Conservation (phyloP, 2,797 vertebrate genomes). For the Alcedo atthis region DNA sequence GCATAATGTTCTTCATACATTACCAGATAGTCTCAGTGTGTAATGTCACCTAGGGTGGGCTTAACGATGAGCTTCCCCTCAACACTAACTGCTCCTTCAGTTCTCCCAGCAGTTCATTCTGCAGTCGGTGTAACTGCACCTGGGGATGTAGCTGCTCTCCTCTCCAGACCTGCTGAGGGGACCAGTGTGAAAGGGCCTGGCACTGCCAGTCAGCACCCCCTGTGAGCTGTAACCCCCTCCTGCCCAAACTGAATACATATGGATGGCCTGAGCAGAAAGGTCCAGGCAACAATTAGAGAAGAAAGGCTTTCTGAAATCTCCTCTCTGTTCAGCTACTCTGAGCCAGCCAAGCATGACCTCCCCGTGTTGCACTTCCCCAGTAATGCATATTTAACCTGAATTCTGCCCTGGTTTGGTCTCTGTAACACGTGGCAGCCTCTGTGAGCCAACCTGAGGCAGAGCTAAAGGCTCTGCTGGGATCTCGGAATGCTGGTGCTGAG, state of each 20-base stretch:
- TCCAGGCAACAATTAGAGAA: slow-evolving; percentile 21
- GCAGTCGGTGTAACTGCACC: not conserved
- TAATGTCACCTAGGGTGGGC: not conserved
- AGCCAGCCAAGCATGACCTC: slow-evolving; percentile 29
- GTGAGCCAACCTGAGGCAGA: not conserved
- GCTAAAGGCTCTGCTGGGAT: not conserved
- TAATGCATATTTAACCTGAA: slow-evolving; percentile 38
- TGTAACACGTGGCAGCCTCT: not conserved
- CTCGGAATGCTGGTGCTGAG: not conserved
- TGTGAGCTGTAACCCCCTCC: not conserved
- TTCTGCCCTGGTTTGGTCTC: slow-evolving; percentile 19
- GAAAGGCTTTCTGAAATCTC: slow-evolving; percentile 30
- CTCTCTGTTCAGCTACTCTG: not conserved
- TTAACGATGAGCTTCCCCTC: not conserved
- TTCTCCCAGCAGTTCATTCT: not conserved
- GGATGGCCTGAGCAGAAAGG: slow-evolving; percentile 1
- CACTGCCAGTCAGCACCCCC: not conserved
- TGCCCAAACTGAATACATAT: not conserved
- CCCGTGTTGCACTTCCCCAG: not conserved
- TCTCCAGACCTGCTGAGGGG: not conserved
- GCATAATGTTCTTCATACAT: not conserved
- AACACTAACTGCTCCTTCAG: not conserved
- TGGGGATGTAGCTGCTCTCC: not conserved
- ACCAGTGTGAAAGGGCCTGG: not conserved
- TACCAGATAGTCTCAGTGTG: not conserved